phyloP scores from a whole-genome alignment of 1,140 invertebrate genomes.

The Acromyrmex charruanus region DNA sequence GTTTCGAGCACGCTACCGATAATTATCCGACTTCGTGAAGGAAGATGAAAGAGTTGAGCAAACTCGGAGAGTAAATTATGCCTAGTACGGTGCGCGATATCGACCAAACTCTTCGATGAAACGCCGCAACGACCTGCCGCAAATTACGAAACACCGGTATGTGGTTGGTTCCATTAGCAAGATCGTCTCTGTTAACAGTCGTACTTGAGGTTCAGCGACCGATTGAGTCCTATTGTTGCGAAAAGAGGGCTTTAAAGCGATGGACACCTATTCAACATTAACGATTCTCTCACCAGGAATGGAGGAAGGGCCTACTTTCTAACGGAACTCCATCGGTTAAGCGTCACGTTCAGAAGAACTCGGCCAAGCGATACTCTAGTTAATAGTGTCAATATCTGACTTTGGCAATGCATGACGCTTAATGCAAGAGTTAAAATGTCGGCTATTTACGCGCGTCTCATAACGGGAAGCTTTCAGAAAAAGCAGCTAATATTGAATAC shows the following conservation, averaged over 20 bases:
- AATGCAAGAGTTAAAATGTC: neutral
- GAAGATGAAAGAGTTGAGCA: constrained; percentile 47
- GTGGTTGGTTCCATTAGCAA: constrained; percentile 36
- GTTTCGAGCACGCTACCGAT: constrained; percentile 6
- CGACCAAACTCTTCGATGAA: constrained; percentile 72
- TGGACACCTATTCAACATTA: constrained; percentile 64
- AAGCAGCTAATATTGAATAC: neutral
- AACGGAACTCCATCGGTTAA: constrained; percentile 33
- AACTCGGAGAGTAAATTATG: constrained; percentile 35
- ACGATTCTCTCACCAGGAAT: constrained; percentile 46
- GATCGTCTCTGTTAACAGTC: neutral
- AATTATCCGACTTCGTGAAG: constrained; percentile 16
- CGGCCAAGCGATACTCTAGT: constrained; percentile 46
- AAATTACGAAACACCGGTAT: constrained; percentile 38
- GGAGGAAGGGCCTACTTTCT: constrained; percentile 59
- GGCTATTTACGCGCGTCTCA: constrained; percentile 1
- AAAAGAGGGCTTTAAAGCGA: constrained; percentile 66
- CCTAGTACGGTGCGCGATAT: constrained; percentile 55
- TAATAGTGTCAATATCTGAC: constrained; percentile 37
- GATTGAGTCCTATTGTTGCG: constrained; percentile 57
- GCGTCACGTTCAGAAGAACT: constrained; percentile 54
- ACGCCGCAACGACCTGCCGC: constrained; percentile 61
- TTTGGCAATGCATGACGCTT: neutral
- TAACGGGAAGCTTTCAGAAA: neutral
- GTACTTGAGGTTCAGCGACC: constrained; percentile 68